These are phyloP conservation scores for Solen grandis DNA, from an alignment of 1,140 invertebrate species.

Conservation along the genomic window DNA sequence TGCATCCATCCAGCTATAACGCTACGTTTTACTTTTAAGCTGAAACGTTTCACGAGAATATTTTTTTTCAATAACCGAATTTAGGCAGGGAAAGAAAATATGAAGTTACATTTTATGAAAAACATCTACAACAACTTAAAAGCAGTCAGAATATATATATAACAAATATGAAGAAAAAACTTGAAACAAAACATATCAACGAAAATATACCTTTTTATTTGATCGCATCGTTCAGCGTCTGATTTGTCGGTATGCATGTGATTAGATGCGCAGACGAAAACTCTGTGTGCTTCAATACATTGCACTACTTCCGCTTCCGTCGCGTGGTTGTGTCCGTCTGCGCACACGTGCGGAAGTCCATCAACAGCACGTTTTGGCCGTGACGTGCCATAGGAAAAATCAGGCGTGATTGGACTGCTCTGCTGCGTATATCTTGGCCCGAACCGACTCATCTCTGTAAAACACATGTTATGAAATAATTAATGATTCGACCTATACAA, in stretches of 20 bases:
- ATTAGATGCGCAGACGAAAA: slow-evolving; percentile 43
- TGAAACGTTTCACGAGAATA: too few relatives aligned
- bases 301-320: slow-evolving; percentile 21
- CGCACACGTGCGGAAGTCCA: slow-evolving; percentile 41
- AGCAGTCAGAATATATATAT: too few relatives aligned
- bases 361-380: slow-evolving; percentile 12
- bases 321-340: slow-evolving; percentile 47
- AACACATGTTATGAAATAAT: too few relatives aligned
- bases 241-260: slow-evolving; percentile 46
- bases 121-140: too few relatives aligned
- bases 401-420: slow-evolving; percentile 33
- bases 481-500: too few relatives aligned
- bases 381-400: slow-evolving; percentile 5
- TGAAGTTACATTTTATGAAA: too few relatives aligned
- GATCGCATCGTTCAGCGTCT: slow-evolving; percentile 39
- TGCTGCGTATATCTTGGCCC: background rate
- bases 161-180: too few relatives aligned
- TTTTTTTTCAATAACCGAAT: too few relatives aligned
- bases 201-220: slow-evolving; percentile 48
- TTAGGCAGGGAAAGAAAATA: too few relatives aligned
- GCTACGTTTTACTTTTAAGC: too few relatives aligned
- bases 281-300: slow-evolving; percentile 47
- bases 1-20: too few relatives aligned
- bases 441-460: slow-evolving; percentile 48
- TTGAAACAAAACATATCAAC: too few relatives aligned